Percentiles rank a stretch among this genome's conserved stretches.
Conservation (phyloP, 2,797 vertebrate genomes). For the Girardinus metallicus region DNA sequence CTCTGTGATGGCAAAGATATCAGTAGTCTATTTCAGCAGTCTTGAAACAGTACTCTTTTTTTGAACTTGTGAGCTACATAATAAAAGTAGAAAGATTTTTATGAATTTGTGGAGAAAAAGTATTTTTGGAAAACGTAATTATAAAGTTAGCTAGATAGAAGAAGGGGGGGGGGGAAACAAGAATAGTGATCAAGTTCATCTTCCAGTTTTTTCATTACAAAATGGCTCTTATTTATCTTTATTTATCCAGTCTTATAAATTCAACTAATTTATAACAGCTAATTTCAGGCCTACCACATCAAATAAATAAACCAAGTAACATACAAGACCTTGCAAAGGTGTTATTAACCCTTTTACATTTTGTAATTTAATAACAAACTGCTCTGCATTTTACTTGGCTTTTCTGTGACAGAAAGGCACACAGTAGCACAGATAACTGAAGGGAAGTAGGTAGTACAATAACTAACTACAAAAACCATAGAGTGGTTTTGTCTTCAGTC, state of each 20-base stretch:
- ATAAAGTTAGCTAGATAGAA: constrained; percentile 8
- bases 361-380: neutral
- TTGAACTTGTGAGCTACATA: constrained; percentile 28
- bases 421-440: neutral
- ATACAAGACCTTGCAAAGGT: neutral
- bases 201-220: constrained; percentile 19
- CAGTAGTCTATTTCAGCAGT: constrained; percentile 39
- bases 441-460: neutral
- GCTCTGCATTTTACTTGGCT: too few species aligned
- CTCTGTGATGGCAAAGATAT: constrained; percentile 47
- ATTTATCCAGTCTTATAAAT: neutral
- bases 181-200: constrained; percentile 15
- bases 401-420: neutral
- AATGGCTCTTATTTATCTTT: neutral
- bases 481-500: neutral
- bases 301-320: neutral
- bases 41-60: constrained; percentile 39
- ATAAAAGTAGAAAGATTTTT: constrained; percentile 18
- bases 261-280: neutral
- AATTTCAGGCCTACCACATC: neutral
- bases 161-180: constrained; percentile 32
- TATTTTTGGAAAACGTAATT: constrained; percentile 23
- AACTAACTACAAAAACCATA: neutral
- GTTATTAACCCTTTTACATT: neutral
- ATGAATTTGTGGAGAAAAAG: constrained; percentile 20